Evolutionary conservation across 2,113 vertebrate genomes (phyloP), one percentile per base, ranked within the genome.

Genomic region (Atherinomorus stipes): DNA sequence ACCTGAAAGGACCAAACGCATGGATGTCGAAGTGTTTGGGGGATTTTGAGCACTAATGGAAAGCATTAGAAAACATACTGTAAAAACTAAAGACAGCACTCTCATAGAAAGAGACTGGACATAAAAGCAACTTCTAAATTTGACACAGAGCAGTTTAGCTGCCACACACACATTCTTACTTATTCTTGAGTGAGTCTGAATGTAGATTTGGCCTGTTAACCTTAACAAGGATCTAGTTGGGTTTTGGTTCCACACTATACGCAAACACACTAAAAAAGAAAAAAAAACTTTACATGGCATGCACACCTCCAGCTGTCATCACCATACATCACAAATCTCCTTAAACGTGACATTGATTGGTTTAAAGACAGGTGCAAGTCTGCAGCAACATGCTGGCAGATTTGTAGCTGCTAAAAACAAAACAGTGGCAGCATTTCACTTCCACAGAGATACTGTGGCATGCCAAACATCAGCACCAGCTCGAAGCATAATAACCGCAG

Each of bases 61-160:
- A 45, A 7, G 13, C 18, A 47, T 18, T 26, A 45, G 4, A 23
- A 62, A 52, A 51, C 22, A 44, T 16, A 6, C 8, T 7, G 31
- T 34, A 34, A 45, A 67, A 57, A 28, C 11, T 22, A 34, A 42
- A 62, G 28, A 37, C 45, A 3, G 34, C 6, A 40, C 49, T 26
- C 51, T 50, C 6, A 47, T 19, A 47, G 18, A 47, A 56, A 49
- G 26, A 67, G 53, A 11, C 28, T 26, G 31, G 23, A 67, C 57
- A 67, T 54, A 59, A 74, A 81, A 82, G 60, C 28, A 42, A 47
- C n/a, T 34, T 60, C 53, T 22, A 12, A 64, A 38, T 69, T 68
- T 50, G 49, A 71, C 54, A 23, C 21, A 50, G 16, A 54, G 59
- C 25, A 52, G 25, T 54, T 50, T n/a, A 67, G 9, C 34, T 34